Conservation (phyloP, 2,113 vertebrate species). For the Falco punctatus region DNA sequence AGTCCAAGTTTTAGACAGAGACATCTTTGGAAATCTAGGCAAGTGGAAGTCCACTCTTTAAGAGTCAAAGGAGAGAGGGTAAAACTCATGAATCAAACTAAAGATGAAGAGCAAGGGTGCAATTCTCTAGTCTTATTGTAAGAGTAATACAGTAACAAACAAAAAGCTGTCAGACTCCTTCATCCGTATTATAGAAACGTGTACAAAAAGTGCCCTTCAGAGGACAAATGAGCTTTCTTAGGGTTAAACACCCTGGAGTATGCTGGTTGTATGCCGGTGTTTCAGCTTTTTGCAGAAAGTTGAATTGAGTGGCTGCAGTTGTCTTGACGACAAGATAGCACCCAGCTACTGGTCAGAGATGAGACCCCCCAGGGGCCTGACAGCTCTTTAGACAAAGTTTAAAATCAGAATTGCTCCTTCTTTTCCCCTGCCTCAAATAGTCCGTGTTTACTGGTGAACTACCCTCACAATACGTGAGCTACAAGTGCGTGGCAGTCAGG, state of each 20-base stretch:
- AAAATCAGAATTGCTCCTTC: not conserved
- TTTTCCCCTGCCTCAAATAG: not conserved
- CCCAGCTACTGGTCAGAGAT: not conserved
- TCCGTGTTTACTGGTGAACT: not conserved
- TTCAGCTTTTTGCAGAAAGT: not conserved
- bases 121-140: not conserved
- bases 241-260: accelerated
- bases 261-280: not conserved
- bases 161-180: not conserved
- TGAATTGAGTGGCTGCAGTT: not conserved
- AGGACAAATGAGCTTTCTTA: not conserved
- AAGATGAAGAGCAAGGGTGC: not conserved
- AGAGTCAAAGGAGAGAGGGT: not conserved
- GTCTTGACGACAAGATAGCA: not conserved
- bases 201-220: not conserved
- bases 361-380: not conserved
- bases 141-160: not conserved
- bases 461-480: too few relatives aligned
- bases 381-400: not conserved
- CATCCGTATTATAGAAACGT: not conserved
- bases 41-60: not conserved
- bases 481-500: not conserved
- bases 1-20: not conserved
- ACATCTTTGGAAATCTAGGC: not conserved
- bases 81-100: not conserved